Base-by-base conservation (phyloP, 2,888 invertebrate genomes). In the Anthrax anthrax region DNA sequence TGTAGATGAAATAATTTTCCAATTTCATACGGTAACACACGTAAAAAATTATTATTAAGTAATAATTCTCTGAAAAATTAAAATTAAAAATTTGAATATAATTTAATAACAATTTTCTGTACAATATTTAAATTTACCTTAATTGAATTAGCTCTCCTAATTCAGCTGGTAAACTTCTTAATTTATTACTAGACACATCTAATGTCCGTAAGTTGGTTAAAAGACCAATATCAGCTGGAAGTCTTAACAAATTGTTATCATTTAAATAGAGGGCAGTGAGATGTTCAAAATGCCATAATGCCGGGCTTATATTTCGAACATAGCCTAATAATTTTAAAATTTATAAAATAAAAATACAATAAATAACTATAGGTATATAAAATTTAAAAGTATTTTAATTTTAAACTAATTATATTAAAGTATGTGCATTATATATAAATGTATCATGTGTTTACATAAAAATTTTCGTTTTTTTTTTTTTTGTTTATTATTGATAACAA, bases 1-100 rank as follows among this genome's bases (percentile, higher is more conserved):
- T 92, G 88, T 54, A 98, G 77, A 72, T 96, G 91, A 72, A 97
- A 98, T 59, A 97, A 77, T 72, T 94, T 94, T 57, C 98, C 98
- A 59, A 98, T 76, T 72, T 97, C 96, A 70, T 89, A 95, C 4
- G 98, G 98, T 61, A 98, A 75, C 57, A 86, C 84, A 55, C 95
- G 80, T 58, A 98, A 77, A 70, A 83, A 84, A 73, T 98, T 98
- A 72, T 96, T 84, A 72, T 89, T 89, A 56, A 98, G 75, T 62
- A 89, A 80, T 58, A 98, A 77, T 73, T 97, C 96, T 72, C 94
- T 89, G 74, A 42, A 73, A 41, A 52, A 53, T 38, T 44, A 47
- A 17, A 58, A 55, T 48, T 27, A 43, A 42, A 49, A 44, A 44
- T 42, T 6, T 4, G 23, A 23, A 23, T n/a, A n/a, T n/a, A n/a